phyloP scores from a whole-genome alignment of 2,113 vertebrate genomes.

The Todiramphus chloris region DNA sequence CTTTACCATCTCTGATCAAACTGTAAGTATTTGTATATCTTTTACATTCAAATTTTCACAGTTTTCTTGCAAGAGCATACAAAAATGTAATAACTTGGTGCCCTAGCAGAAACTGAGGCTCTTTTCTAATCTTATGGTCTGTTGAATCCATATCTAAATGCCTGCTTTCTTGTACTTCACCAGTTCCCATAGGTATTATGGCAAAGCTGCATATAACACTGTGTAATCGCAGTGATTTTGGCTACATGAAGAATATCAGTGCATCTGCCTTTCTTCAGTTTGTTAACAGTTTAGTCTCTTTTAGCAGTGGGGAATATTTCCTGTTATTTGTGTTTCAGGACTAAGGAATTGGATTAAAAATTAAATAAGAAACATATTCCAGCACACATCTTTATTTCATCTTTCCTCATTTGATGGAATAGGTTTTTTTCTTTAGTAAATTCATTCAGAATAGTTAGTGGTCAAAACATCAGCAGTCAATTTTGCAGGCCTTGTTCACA shows the following conservation, averaged over 20 bases:
- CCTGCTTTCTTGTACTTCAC: not conserved
- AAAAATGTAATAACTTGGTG: not conserved
- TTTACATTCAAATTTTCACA: not conserved
- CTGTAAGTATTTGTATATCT: conserved; percentile 83
- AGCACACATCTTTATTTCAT: not conserved
- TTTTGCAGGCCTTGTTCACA: not conserved
- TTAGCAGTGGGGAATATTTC: not conserved
- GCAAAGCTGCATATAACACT: not conserved
- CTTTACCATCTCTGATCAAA: conserved; percentile 87
- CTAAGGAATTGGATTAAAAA: not conserved
- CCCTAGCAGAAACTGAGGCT: not conserved
- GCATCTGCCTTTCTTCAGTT: not conserved
- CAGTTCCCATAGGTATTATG: not conserved
- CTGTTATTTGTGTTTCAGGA: not conserved
- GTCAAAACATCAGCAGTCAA: not conserved
- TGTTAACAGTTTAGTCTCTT: not conserved
- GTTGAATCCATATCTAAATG: not conserved
- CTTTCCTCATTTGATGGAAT: not conserved
- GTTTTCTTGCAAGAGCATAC: not conserved
- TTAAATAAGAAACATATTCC: not conserved
- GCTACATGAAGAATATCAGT: not conserved
- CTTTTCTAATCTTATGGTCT: not conserved
- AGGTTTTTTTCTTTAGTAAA: not conserved
- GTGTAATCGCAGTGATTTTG: not conserved
- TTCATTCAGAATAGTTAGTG: not conserved